A percentile compares a stretch with the other conserved stretches of the same genome.
Evolutionary conservation across 2,797 vertebrate genomes (phyloP).

Genomic region (Cynopterus sphinx): DNA sequence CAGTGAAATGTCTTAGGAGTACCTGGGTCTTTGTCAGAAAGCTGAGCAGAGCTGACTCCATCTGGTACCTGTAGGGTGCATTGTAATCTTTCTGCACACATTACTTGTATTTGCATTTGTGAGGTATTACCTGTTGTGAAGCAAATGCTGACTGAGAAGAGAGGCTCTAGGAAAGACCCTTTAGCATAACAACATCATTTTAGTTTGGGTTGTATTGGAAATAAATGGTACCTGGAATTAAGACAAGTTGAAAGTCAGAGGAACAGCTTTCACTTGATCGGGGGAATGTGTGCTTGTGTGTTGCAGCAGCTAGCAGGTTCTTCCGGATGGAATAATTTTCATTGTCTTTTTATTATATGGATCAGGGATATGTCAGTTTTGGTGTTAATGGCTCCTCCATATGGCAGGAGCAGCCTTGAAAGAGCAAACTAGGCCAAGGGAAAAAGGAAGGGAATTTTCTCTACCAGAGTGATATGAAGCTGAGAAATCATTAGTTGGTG

Average conservation of each 20-base stretch:
- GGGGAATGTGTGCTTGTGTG: background rate
- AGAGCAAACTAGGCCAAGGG: background rate
- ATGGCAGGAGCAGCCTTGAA: background rate
- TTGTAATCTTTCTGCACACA: conserved; percentile 56
- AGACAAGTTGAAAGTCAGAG: background rate
- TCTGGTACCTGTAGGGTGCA: conserved; percentile 71
- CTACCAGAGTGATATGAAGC: background rate
- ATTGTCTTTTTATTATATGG: background rate
- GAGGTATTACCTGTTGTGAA: conserved; percentile 54
- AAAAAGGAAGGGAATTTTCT: background rate
- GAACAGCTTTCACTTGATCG: background rate
- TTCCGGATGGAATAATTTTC: background rate
- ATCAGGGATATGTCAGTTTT: background rate
- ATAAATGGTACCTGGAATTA: conserved; percentile 22
- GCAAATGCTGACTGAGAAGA: conserved; percentile 58
- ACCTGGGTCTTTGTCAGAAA: conserved; percentile 64
- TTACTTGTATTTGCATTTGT: conserved; percentile 74
- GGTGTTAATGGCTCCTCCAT: background rate
- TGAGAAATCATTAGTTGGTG: background rate
- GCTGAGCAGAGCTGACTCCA: conserved; percentile 67
- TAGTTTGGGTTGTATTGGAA: conserved; percentile 38
- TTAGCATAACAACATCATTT: background rate
- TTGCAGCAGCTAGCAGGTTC: background rate
- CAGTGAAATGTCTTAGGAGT: conserved; percentile 54
- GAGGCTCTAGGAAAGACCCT: conserved; percentile 49